Base-by-base conservation (phyloP, 2,797 vertebrate genomes). In the Hypotaenidia philippensis region DNA sequence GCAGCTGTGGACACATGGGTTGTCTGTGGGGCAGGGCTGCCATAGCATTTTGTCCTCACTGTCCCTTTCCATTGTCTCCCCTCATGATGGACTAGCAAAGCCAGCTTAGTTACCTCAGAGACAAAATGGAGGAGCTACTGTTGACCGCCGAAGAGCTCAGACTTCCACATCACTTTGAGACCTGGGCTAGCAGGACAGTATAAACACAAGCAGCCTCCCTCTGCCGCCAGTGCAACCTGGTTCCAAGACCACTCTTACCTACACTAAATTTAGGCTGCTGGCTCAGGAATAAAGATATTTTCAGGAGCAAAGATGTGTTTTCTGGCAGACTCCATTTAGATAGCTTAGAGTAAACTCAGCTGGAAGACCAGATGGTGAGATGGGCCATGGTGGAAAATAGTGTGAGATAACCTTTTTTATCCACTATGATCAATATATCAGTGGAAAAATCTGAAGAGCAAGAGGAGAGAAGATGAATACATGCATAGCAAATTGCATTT, bases 401-500 rank as follows among this genome's bases (percentile, higher is more conserved):
- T 66, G 82, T 38, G 66, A 92, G 78, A 91, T 89, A 90, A 90
- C 59, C 55, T 83, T 94, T 87, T 90, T 88, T 88, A 96, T 94
- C 90, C 61, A 40, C 63, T 86, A 50, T 56, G 68, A 91, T 97
- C 90, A 85, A 77, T 87, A 41, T 53, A 90, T 94, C 87, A 93
- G 59, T 72, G 89, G 83, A 96, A 94, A 96, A 96, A 94, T 93
- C 86, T 91, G 74, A 94, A 93, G 45, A 91, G 76, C 91, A 78
- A 83, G 60, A 91, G 80, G 17, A 92, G 57, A 93, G 66, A 87
- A 92, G 87, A 92, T 87, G 79, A 96, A 90, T 89, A 91, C 75
- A 90, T 93, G 87, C 84, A 96, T 71, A 92, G 80, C 47, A 91
- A 94, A 90, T 86, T 82, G 77, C 93, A 93, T 93, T 96, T 94